Evolutionary conservation across 2,797 vertebrate species (phyloP), one percentile per base, ranked within the genome.

Genomic region (Cryptoblepharus egeriae): DNA sequence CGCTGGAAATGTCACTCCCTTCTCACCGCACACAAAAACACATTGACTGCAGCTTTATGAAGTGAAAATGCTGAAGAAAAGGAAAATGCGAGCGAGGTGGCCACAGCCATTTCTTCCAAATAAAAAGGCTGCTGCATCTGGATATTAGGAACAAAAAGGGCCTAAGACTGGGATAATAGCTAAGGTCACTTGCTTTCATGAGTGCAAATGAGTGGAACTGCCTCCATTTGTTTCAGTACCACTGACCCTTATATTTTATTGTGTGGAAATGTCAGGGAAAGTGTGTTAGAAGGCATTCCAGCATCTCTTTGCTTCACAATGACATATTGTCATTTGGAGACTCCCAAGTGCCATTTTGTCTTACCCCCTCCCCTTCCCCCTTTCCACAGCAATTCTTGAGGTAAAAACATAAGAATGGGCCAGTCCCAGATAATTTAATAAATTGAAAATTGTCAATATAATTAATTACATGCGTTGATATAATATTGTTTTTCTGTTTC

Each of bases 11-110:
- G 97, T 96, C 96, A 94, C 95, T 96, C 96, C 96, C 96, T 96
- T 96, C 97, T 97, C 96, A 95, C 94, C 95, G 80, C 96, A 96
- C 96, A 98, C 96, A 98, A 98, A 84, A 97, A 98, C 97, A 96
- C 97, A 97, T 97, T 96, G 97, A 98, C 97, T 98, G 97, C 95
- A 93, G 97, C 97, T 99, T 98, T 98, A 98, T 98, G 97, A 98
- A 98, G 97, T 97, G 97, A 98, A 98, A 98, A 97, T 93, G 93
- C 93, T 94, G 89, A 92, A 95, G 95, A 96, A 96, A 96, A 96
- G 95, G 96, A 96, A 97, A 97, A 97, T 96, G 96, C 95, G 95
- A 97, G 97, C 97, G 96, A 96, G 97, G 96, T 96, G 96, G 97
- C 97, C 95, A 92, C 94, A 96, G 97, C 97, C 94, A 96, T 97